Conservation (phyloP, 2,113 vertebrate genomes). For the Speoplatyrhinus poulsoni region DNA sequence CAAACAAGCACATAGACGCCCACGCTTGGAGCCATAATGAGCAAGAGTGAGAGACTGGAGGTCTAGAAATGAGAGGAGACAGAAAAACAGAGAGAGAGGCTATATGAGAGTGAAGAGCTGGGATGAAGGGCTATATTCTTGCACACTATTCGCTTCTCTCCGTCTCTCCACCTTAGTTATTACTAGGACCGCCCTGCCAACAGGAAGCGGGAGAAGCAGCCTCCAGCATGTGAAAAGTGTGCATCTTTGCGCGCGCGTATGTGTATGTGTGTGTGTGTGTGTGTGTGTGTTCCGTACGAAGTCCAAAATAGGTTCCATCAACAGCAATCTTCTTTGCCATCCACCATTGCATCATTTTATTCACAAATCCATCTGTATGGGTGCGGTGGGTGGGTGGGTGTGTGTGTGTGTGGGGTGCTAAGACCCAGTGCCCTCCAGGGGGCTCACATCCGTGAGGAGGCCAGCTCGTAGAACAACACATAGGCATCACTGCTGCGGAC, state of each 20-base stretch:
- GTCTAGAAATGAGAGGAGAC: conserved; percentile 17
- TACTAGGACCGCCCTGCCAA: background rate
- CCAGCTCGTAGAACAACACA: conserved; percentile 94
- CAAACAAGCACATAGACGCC: conserved; percentile 15
- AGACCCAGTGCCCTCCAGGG: conserved; percentile 22
- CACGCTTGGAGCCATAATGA: conserved; percentile 30
- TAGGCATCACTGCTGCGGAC: conserved; percentile 95
- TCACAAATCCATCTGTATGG: background rate
- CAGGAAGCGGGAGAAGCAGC: conserved; percentile 12
- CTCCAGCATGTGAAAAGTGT: conserved; percentile 19
- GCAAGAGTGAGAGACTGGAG: conserved; percentile 12
- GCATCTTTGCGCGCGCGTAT: conserved; percentile 15
- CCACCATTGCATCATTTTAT: conserved; percentile 6
- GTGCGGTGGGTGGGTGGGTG: background rate
- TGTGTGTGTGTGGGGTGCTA: conserved; percentile 13
- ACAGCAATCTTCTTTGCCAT: conserved; percentile 10
- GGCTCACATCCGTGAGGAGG: conserved; percentile 86
- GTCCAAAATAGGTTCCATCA: conserved; percentile 28
- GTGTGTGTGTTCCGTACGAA: conserved; percentile 28
- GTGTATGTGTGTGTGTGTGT: background rate
- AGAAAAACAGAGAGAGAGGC: conserved; percentile 30
- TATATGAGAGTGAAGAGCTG: conserved; percentile 30
- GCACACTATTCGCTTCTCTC: conserved; percentile 8
- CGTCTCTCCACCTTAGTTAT: conserved; percentile 1
- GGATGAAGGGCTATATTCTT: background rate